phyloP scores from a whole-genome alignment of 2,113 vertebrate species.

The Paramormyrops kingsleyae region DNA sequence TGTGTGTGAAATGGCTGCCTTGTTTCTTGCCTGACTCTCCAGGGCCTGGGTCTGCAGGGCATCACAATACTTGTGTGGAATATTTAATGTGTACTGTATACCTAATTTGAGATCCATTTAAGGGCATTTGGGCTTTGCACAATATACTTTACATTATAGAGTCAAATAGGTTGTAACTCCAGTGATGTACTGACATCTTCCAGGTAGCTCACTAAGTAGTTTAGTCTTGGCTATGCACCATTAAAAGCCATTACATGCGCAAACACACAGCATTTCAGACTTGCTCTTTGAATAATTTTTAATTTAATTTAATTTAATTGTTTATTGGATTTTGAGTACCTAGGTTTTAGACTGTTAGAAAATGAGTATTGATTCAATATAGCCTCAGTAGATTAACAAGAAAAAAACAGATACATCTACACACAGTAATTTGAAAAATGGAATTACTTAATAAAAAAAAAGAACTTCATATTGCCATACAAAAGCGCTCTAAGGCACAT shows the following conservation, averaged over 20 bases:
- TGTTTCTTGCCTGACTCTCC: too few species aligned
- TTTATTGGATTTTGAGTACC: not conserved
- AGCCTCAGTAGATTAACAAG: not conserved
- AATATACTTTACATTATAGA: not conserved
- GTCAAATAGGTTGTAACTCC: not conserved
- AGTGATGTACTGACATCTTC: not conserved
- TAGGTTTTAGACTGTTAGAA: not conserved
- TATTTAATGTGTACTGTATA: not conserved
- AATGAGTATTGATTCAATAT: not conserved
- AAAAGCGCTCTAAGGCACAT: not conserved
- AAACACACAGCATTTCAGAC: not conserved
- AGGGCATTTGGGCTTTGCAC: not conserved
- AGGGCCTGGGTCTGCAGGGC: too few species aligned
- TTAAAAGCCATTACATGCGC: not conserved
- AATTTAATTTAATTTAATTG: not conserved
- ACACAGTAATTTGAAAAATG: not conserved
- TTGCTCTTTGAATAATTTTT: not conserved
- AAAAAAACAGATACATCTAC: not conserved
- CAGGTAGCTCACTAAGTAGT: not conserved
- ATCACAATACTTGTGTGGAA: not conserved
- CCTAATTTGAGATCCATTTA: not conserved
- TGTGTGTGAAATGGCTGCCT: too few species aligned
- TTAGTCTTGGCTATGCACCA: not conserved
- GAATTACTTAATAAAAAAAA: not conserved
- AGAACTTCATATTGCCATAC: not conserved